These are phyloP conservation scores for Loriculus beryllinus DNA, from an alignment of 2,797 vertebrate species.

Conservation along the genomic window DNA sequence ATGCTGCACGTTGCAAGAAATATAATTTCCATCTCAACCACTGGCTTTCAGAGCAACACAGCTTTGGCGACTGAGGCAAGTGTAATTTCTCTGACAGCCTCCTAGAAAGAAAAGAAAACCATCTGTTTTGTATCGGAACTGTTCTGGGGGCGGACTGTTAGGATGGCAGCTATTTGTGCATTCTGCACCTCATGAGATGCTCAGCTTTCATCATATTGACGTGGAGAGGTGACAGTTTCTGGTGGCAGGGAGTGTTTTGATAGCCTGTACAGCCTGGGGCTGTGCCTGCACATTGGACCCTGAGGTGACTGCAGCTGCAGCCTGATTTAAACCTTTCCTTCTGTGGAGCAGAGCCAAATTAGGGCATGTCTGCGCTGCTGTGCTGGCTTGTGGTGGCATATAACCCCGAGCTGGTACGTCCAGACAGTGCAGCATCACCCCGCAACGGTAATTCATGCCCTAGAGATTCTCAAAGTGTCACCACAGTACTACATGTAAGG, in stretches of 20 bases:
- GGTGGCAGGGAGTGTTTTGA: not conserved
- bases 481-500: not conserved
- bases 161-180: not conserved
- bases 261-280: not conserved
- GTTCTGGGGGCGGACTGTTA: not conserved
- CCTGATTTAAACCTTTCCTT: not conserved
- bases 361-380: fast-evolving
- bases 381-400: not conserved
- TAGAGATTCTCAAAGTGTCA: not conserved
- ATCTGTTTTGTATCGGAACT: not conserved
- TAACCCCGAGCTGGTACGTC: not conserved
- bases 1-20: constrained; percentile 68
- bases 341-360: fast-evolving
- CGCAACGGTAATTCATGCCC: not conserved
- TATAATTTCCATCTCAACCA: constrained; percentile 29
- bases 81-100: constrained; percentile 33
- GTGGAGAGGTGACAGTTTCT: not conserved
- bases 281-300: not conserved
- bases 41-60: constrained; percentile 20
- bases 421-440: not conserved
- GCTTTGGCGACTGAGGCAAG: constrained; percentile 22
- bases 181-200: not conserved
- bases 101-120: constrained; percentile 42
- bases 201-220: not conserved
- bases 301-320: not conserved